Conservation (phyloP, 1,140 invertebrate genomes). For the Platorchestia sp. region DNA sequence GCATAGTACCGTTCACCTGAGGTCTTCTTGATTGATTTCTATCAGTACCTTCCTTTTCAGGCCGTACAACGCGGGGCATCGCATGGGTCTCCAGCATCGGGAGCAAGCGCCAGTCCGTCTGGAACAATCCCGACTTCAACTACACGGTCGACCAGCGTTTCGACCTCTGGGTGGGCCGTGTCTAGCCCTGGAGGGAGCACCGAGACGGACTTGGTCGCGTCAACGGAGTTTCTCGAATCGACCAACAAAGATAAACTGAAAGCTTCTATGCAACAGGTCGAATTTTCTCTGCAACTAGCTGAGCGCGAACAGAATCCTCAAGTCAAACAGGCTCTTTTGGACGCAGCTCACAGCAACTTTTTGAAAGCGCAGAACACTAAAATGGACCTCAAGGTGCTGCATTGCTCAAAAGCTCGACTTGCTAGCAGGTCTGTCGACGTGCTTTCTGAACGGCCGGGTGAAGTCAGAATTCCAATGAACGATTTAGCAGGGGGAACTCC, state of each 20-base stretch:
- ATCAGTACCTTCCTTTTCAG: background rate
- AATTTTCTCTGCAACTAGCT: background rate
- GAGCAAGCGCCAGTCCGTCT: background rate
- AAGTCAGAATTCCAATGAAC: constrained; percentile 28
- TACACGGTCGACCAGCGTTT: background rate
- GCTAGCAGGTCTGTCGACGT: background rate
- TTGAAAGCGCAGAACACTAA: background rate
- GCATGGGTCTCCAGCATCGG: background rate
- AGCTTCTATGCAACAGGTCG: background rate
- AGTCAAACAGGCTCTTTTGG: background rate
- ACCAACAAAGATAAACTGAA: background rate
- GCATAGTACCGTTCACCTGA: background rate
- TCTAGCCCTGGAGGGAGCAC: background rate
- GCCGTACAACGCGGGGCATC: background rate
- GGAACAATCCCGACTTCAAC: background rate
- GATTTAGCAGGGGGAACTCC: constrained; percentile 5
- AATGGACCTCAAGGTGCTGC: background rate
- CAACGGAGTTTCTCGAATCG: background rate
- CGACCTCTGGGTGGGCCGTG: background rate
- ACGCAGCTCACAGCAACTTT: background rate
- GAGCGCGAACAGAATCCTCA: background rate
- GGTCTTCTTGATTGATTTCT: background rate
- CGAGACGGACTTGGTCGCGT: background rate
- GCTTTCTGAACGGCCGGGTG: background rate
- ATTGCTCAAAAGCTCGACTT: background rate